phyloP scores from a whole-genome alignment of 2,888 invertebrate genomes.

The Drosophila mimica region DNA sequence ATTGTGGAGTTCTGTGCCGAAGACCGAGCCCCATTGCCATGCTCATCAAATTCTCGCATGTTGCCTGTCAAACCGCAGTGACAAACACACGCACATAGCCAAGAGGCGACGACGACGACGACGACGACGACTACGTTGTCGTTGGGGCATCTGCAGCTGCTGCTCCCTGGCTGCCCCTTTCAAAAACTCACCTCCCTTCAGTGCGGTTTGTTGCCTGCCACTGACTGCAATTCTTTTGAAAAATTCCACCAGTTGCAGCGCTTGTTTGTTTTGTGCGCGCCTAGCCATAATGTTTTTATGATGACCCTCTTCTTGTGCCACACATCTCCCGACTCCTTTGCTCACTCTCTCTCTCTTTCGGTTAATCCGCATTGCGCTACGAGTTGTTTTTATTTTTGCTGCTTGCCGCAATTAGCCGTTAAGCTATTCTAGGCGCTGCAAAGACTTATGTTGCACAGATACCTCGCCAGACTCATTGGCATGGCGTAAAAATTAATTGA shows the following conservation, averaged over 20 bases:
- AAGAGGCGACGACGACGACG: conserved; percentile 2
- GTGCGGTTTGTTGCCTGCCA: conserved; percentile 1
- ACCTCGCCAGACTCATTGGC: conserved; percentile 65
- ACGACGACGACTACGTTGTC: conserved; percentile 27
- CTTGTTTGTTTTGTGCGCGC: conserved; percentile 65
- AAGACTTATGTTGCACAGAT: conserved; percentile 17
- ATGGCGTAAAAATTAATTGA: conserved; percentile 75
- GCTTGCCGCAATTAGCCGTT: conserved; percentile 76
- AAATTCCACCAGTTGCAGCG: conserved; percentile 76
- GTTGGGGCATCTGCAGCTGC: conserved; percentile 69
- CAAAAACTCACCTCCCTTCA: conserved; percentile 1
- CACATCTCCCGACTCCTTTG: background rate
- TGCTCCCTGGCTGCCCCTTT: background rate
- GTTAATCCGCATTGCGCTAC: conserved; percentile 43
- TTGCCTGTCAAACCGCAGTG: conserved; percentile 84
- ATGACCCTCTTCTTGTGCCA: conserved; percentile 57
- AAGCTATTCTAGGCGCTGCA: conserved; percentile 64
- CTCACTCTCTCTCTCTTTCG: background rate
- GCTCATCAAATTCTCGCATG: conserved; percentile 85
- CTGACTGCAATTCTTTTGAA: conserved; percentile 71
- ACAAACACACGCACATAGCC: conserved; percentile 65
- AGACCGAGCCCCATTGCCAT: conserved; percentile 53
- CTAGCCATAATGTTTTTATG: conserved; percentile 79
- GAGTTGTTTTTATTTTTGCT: conserved; percentile 69
- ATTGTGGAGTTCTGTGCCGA: background rate